Base-by-base conservation (phyloP, 2,113 vertebrate genomes). In the Apodemus speciosus region DNA sequence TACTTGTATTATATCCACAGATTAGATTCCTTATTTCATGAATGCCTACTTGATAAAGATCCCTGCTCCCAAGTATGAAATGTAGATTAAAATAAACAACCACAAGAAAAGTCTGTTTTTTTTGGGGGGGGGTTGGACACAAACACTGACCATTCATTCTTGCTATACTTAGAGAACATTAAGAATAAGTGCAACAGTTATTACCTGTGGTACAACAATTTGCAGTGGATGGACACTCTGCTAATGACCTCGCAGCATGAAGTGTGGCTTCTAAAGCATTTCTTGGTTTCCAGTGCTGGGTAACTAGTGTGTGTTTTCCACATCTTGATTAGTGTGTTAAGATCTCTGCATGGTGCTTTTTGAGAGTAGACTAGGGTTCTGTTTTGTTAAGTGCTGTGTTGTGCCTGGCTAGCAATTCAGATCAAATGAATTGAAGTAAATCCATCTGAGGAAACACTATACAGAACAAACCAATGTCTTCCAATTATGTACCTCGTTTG, bases 161-260 rank as follows among this genome's bases (percentile, higher is more conserved):
- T 16, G 88, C 68, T 62, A 6, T 2, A 16, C 64, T 89, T 58
- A 56, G 76, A 75, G 90, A 90, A 43, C 85, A 46, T 77, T 58
- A 60, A 90, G 35, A 79, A 32, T 46, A 66, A 92, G 71, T 23
- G 30, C 13, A 25, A 43, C 60, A 21, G 1, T 60, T 62, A 58
- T 88, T 73, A 95, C 93, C 93, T 84, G 85, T 71, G 92, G 85
- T 88, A 88, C 89, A 90, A 86, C 20, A 40, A 53, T 92, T 85
- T 5, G 43, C 77, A 49, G 92, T 66, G 85, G 90, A n/a, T 62
- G 81, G 93, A 79, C 0, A 2, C 43, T 2, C 90, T 53, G 92
- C 92, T 96, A 87, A 81, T 92, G 90, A 81, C 83, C 85, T 71
- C 83, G 20, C 71, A 89, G 93, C 79, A 56, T 27, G 92, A 86